These are phyloP conservation scores for Pan troglodytes DNA, from an alignment of 2,113 vertebrate genomes.

Conservation along the genomic window DNA sequence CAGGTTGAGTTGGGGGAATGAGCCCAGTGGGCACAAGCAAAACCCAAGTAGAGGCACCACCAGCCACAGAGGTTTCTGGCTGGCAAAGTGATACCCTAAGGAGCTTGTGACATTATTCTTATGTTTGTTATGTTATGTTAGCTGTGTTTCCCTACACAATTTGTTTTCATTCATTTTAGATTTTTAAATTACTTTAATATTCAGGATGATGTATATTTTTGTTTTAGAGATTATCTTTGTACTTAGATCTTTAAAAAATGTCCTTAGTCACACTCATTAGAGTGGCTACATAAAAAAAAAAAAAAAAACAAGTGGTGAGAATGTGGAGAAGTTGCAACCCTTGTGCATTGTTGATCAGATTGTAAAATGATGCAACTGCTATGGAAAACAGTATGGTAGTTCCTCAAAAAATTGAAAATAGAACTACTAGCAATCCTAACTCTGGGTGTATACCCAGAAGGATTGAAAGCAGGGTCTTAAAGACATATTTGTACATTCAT, in stretches of 20 bases:
- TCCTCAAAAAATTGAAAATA: neutral
- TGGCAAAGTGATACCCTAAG: too few species aligned
- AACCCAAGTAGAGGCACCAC: too few species aligned
- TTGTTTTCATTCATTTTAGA: neutral
- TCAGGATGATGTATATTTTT: neutral
- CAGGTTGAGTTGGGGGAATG: too few species aligned
- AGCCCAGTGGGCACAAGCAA: too few species aligned
- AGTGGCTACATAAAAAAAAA: neutral
- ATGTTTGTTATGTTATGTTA: neutral
- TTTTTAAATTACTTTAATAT: conserved; percentile 6
- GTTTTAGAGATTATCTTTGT: neutral
- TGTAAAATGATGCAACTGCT: neutral
- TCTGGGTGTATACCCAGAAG: neutral
- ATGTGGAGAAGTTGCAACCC: neutral
- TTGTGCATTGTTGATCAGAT: neutral
- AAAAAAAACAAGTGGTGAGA: neutral
- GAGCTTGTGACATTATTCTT: neutral
- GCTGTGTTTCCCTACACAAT: neutral
- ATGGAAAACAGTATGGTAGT: neutral
- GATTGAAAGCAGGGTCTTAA: neutral
- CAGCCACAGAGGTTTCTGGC: too few species aligned
- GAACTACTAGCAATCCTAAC: neutral
- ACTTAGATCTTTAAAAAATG: neutral
- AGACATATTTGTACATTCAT: neutral
- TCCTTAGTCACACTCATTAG: neutral